Evolutionary conservation across 2,113 vertebrate species (phyloP), one percentile per base, ranked within the genome.

Genomic region (Sylvilagus bachmani): DNA sequence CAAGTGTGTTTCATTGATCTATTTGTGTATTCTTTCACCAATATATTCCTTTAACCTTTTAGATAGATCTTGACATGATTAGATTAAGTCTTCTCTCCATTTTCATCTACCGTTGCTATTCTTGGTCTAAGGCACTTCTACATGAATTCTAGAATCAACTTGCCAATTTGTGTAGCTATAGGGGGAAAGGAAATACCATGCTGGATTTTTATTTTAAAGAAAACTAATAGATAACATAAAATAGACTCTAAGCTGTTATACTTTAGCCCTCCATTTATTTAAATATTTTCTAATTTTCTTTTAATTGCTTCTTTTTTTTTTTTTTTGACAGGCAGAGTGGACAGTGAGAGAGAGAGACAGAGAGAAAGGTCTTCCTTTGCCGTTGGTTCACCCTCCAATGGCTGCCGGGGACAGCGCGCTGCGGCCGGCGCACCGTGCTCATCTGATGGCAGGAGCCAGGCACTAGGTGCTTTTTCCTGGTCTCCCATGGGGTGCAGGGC

Each of bases 91-190:
- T 70, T 75, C 24, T 74, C 58, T 27, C 67, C 88, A 6, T 84
- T 84, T 84, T 70, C 51, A 70, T 75, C 9, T 44, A 69, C 4
- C 9, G 17, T 75, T 58, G 4, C 44, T 91, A 80, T 67, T 74
- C 19, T 67, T 75, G 33, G 9, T 31, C 33, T 69, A 25, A 36
- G 25, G 44, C 16, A 91, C 75, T 91, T 95, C 51, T 25, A 88
- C 13, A 61, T 74, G 33, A 94, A 74, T 90, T 74, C 80, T 58
- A 91, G 74, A 88, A 86, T 78, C 29, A 21, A 92, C 7, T 62
- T 82, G 36, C 14, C 64, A 95, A 53, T 53, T n/a, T 74, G 7
- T 51, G 19, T 27, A n/a, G 7, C 14, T 74, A 10, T 62, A 36
- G 44, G 10, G 12, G 25, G 36, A 22, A 8, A 22, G 22, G 19